Conservation (phyloP, 2,113 vertebrate species). For the Castor canadensis region DNA sequence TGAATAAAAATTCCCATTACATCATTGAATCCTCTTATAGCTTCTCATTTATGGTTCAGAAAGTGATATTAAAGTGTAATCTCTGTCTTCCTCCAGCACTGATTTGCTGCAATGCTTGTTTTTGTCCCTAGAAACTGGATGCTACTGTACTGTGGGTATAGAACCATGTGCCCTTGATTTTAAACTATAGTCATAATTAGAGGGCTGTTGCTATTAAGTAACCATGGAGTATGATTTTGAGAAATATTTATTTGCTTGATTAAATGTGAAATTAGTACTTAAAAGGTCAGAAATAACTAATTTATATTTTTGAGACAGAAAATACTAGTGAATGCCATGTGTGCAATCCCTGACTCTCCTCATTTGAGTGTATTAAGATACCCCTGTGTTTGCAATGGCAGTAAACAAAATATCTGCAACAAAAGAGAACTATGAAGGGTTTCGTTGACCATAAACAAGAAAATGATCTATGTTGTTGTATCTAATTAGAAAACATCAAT, state of each 20-base stretch:
- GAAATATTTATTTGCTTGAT: slow-evolving; percentile 83
- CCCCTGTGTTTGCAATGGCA: slow-evolving; percentile 66
- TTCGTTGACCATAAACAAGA: slow-evolving; percentile 81
- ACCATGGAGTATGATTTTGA: slow-evolving; percentile 79
- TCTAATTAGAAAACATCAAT: slow-evolving; percentile 85
- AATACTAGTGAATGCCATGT: slow-evolving; percentile 78
- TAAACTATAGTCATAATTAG: slow-evolving; percentile 82
- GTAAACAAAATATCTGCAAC: slow-evolving; percentile 67
- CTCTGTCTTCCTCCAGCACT: background rate
- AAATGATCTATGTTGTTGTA: slow-evolving; percentile 81
- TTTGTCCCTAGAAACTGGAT: slow-evolving; percentile 80
- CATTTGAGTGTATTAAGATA: slow-evolving; percentile 51
- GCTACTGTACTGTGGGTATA: slow-evolving; percentile 69
- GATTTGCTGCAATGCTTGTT: slow-evolving; percentile 69
- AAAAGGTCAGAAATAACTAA: slow-evolving; percentile 85
- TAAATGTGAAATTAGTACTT: slow-evolving; percentile 86
- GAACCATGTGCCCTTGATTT: slow-evolving; percentile 79
- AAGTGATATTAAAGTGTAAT: slow-evolving; percentile 73
- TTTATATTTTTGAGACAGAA: slow-evolving; percentile 81
- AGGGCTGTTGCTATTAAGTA: slow-evolving; percentile 81
- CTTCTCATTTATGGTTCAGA: slow-evolving; percentile 65
- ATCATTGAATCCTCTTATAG: slow-evolving; percentile 68
- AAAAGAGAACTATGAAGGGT: slow-evolving; percentile 67
- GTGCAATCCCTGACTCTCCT: slow-evolving; percentile 69
- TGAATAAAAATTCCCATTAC: slow-evolving; percentile 20